Conservation (phyloP, 2,113 vertebrate genomes). For the Atlantisia rogersi region DNA sequence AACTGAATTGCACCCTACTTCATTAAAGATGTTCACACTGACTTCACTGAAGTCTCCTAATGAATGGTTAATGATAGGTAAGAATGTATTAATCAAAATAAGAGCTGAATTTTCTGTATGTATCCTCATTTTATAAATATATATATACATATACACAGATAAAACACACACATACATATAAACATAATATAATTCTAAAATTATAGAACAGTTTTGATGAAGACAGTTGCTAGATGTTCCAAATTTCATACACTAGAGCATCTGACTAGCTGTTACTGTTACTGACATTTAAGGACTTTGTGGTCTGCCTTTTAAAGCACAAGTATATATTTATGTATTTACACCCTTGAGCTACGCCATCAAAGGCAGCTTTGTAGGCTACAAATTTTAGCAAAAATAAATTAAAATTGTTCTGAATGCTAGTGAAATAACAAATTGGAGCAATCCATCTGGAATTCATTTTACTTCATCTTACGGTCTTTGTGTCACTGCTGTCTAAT, state of each 20-base stretch:
- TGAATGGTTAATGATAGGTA: neutral
- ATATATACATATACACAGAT: too few relatives aligned
- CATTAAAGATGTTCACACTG: neutral
- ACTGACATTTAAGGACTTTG: neutral
- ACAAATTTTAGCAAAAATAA: constrained; percentile 68
- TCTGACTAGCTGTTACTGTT: neutral
- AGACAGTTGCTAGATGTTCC: neutral
- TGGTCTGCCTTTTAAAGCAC: neutral
- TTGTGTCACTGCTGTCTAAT: constrained; percentile 68
- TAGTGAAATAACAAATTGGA: constrained; percentile 57
- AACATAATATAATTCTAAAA: neutral
- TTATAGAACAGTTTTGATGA: neutral
- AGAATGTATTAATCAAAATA: neutral
- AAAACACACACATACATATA: neutral
- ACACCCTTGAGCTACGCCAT: constrained; percentile 44
- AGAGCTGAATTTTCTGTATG: neutral
- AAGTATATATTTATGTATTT: constrained; percentile 21
- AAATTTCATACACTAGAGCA: neutral
- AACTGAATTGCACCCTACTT: neutral
- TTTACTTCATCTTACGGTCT: constrained; percentile 47
- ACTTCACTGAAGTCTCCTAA: neutral
- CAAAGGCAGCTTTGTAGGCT: constrained; percentile 49
- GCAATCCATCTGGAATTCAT: constrained; percentile 71
- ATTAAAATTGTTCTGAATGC: constrained; percentile 62
- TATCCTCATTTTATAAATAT: neutral